A percentile compares a stretch with the other conserved stretches of the same genome.
These are phyloP conservation scores for Suricata suricatta DNA, from an alignment of 2,113 vertebrate genomes.

Conservation along the genomic window DNA sequence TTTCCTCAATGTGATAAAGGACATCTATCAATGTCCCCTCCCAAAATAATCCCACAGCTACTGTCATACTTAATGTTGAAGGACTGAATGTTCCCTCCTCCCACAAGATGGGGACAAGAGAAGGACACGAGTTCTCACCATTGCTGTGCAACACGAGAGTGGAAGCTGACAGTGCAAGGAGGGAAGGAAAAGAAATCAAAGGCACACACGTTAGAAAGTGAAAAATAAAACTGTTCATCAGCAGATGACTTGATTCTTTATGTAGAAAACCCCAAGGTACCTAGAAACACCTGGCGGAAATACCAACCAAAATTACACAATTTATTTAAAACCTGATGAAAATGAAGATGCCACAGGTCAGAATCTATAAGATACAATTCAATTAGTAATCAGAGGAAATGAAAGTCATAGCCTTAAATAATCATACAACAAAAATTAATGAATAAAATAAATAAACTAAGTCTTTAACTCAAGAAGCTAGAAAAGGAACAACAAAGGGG, in stretches of 20 bases:
- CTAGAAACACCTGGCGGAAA: background rate
- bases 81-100: no score
- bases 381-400: background rate
- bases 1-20: background rate
- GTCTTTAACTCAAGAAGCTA: background rate
- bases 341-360: background rate
- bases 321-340: background rate
- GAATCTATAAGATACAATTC: background rate
- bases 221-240: background rate
- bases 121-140: background rate
- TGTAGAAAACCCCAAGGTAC: background rate
- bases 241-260: background rate
- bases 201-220: background rate
- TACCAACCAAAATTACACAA: background rate
- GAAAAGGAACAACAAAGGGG: background rate
- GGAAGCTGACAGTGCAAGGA: rapidly evolving
- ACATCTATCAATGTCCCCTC: background rate
- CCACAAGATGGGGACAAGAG: background rate
- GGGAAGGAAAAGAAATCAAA: background rate
- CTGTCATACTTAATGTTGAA: background rate
- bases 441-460: background rate
- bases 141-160: background rate
- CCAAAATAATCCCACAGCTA: background rate
- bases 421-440: background rate
- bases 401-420: background rate